Percentiles rank a stretch among this genome's conserved stretches.
phyloP scores from a whole-genome alignment of 1,140 invertebrate genomes.

The Hirudo medicinalis region DNA sequence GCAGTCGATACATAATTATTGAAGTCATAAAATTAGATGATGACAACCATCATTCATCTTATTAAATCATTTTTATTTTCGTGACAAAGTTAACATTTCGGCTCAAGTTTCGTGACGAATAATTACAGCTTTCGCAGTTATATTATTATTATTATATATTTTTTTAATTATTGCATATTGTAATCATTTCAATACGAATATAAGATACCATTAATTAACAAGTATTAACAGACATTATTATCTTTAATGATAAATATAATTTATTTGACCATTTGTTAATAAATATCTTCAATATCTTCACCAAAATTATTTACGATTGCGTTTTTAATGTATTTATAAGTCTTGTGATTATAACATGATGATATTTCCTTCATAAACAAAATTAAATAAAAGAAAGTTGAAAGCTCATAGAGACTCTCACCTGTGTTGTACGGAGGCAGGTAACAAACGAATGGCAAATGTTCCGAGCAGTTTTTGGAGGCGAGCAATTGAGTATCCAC shows the following conservation, averaged over 20 bases:
- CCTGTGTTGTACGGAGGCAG: background rate
- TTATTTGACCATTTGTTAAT: background rate
- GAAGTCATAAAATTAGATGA: too few species aligned
- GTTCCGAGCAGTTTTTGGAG: background rate
- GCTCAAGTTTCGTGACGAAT: background rate
- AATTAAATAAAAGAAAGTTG: too few species aligned
- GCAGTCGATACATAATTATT: too few species aligned
- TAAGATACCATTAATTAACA: background rate
- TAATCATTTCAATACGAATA: background rate
- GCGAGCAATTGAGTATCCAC: background rate
- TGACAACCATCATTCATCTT: too few species aligned
- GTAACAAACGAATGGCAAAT: conserved; percentile 1
- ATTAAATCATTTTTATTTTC: too few species aligned
- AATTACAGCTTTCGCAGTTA: background rate
- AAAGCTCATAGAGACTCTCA: background rate
- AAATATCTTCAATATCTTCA: background rate
- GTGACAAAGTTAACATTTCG: too few species aligned
- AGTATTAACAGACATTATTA: background rate
- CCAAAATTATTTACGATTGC: too few species aligned
- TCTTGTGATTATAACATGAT: too few species aligned
- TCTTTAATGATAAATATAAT: background rate
- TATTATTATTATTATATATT: background rate
- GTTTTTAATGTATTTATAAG: too few species aligned
- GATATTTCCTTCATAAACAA: too few species aligned
- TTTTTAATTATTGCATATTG: background rate